These are phyloP conservation scores for Epizoanthus scotinus DNA, from an alignment of 92 coral and sea anemone genomes.

Conservation along the genomic window DNA sequence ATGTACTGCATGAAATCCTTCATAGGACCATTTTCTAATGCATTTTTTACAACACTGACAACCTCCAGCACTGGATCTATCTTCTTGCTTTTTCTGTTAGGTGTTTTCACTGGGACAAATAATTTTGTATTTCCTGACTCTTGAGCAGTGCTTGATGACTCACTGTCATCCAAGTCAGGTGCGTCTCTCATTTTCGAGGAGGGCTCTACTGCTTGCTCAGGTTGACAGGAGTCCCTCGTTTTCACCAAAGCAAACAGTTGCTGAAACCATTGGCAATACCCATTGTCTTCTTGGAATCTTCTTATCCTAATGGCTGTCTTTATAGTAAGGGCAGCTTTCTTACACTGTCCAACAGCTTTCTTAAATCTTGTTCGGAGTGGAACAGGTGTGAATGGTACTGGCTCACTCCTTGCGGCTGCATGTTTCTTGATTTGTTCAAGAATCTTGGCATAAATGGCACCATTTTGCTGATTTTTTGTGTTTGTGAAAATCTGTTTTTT, in stretches of 20 bases:
- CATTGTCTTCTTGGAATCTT: slow-evolving; percentile 48
- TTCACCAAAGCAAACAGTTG: slow-evolving; percentile 49
- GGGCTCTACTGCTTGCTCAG: slow-evolving; percentile 53
- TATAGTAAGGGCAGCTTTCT: slow-evolving; percentile 47
- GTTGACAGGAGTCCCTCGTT: slow-evolving; percentile 51
- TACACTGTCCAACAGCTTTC: slow-evolving; percentile 46
- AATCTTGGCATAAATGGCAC: slow-evolving; percentile 45
- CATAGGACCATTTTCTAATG: slow-evolving; percentile 51
- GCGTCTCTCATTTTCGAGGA: slow-evolving; percentile 33
- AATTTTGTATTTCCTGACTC: slow-evolving; percentile 40
- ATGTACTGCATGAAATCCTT: slow-evolving; percentile 46
- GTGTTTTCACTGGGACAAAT: slow-evolving; percentile 48
- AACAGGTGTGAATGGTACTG: slow-evolving; percentile 41
- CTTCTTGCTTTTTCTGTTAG: slow-evolving; percentile 46
- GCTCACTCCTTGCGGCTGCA: slow-evolving; percentile 44
- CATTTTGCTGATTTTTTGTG: slow-evolving; percentile 53
- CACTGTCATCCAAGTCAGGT: slow-evolving; percentile 29
- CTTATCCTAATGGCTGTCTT: slow-evolving; percentile 45
- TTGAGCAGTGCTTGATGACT: slow-evolving; percentile 41
- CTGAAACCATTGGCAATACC: slow-evolving; percentile 51
- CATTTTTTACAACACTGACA: slow-evolving; percentile 42
- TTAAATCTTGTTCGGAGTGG: slow-evolving; percentile 52
- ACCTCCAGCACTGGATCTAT: slow-evolving; percentile 55
- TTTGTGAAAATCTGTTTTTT: slow-evolving; percentile 59
- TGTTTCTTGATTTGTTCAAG: slow-evolving; percentile 49